Evolutionary conservation across 2,888 invertebrate species (phyloP).

Genomic region (Junonia oenone): DNA sequence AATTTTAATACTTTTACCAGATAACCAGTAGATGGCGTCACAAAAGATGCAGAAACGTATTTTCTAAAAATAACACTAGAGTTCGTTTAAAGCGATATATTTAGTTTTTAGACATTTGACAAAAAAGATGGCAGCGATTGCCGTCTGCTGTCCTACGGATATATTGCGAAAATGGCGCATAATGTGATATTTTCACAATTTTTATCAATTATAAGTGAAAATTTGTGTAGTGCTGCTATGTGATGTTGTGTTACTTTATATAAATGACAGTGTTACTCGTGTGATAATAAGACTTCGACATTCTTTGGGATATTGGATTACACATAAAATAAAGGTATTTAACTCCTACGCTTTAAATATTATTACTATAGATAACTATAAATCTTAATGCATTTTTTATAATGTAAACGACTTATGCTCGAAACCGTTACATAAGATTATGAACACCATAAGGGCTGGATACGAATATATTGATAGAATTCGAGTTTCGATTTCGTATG

Average conservation of each 20-base stretch:
- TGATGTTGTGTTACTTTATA: constrained; percentile 70
- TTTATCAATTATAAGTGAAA: constrained; percentile 71
- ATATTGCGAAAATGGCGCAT: constrained; percentile 77
- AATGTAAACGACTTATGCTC: constrained; percentile 1
- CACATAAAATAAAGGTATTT: constrained; percentile 76
- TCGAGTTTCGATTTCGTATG: constrained; percentile 33
- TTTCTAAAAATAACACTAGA: constrained; percentile 79
- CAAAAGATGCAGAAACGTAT: constrained; percentile 39
- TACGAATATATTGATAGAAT: constrained; percentile 17
- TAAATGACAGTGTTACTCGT: constrained; percentile 70
- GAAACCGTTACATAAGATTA: constrained; percentile 68
- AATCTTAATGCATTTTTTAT: constrained; percentile 8
- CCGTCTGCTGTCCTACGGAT: constrained; percentile 73
- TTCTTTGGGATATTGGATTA: constrained; percentile 78
- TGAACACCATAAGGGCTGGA: constrained; percentile 36
- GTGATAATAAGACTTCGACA: constrained; percentile 72
- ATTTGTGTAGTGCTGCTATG: constrained; percentile 73
- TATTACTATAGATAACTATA: constrained; percentile 21
- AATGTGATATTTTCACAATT: constrained; percentile 75
- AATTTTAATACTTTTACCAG: neutral
- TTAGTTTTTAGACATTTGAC: constrained; percentile 79
- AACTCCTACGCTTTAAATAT: constrained; percentile 56
- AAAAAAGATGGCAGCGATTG: constrained; percentile 79
- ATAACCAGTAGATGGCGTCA: constrained; percentile 50
- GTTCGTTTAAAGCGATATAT: constrained; percentile 77